These are phyloP conservation scores for Spilarctia lutea DNA, from an alignment of 2,888 invertebrate genomes.

Conservation along the genomic window DNA sequence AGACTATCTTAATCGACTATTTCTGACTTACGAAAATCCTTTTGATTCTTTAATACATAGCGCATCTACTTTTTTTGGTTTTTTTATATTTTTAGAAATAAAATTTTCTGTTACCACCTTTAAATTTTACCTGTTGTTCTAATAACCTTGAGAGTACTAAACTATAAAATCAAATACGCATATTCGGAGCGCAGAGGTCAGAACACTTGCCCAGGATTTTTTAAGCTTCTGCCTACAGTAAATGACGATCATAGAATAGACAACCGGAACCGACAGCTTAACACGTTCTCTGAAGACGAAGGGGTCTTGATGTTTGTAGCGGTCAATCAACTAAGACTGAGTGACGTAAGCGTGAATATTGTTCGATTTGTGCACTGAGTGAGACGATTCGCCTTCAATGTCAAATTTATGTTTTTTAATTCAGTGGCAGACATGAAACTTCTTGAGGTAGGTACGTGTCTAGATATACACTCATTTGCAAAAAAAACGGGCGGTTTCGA, in stretches of 20 bases:
- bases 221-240: slow-evolving; percentile 8
- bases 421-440: not conserved
- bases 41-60: not conserved
- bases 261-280: slow-evolving; percentile 26
- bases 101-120: not conserved
- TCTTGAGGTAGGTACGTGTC: not conserved
- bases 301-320: slow-evolving; percentile 22
- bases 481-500: no score
- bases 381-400: not conserved
- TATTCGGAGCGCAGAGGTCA: slow-evolving; percentile 3
- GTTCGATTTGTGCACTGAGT: slow-evolving; percentile 7
- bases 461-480: no score
- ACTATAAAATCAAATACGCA: slow-evolving; percentile 1
- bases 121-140: not conserved
- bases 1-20: not conserved
- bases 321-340: slow-evolving; percentile 20
- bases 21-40: not conserved
- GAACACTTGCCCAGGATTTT: slow-evolving; percentile 17
- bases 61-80: not conserved
- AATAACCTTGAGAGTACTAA: not conserved
- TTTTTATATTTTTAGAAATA: not conserved
- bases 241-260: slow-evolving; percentile 12
- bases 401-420: not conserved
- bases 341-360: not conserved
- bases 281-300: slow-evolving; percentile 17